A percentile compares a stretch with the other conserved stretches of the same genome.
Evolutionary conservation across 1,140 invertebrate species (phyloP).

Genomic region (Bombus waltoni): DNA sequence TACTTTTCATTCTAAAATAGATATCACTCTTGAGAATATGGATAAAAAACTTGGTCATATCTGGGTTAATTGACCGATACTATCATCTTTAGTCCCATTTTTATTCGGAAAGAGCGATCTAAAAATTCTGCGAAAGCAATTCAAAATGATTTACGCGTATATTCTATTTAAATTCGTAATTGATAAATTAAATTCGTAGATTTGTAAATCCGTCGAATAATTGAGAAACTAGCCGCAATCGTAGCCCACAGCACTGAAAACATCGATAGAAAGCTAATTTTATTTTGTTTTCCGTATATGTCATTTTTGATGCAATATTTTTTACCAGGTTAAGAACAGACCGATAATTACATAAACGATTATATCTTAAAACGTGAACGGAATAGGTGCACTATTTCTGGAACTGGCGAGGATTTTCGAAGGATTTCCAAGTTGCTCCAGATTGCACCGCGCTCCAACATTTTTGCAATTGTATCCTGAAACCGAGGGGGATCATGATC

Average conservation of each 20-base stretch:
- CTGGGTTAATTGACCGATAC: no score
- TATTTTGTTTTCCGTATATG: slow-evolving; percentile 5
- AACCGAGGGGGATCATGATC: slow-evolving; percentile 17
- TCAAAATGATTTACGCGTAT: not conserved
- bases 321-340: not conserved
- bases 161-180: no score
- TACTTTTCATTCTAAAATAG: not conserved
- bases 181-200: no score
- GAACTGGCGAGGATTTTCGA: slow-evolving; percentile 43
- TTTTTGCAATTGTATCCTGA: slow-evolving; percentile 37
- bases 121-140: no score
- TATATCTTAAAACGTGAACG: not conserved
- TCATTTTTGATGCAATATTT: not conserved
- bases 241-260: not conserved
- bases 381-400: not conserved
- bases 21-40: no score
- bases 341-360: not conserved
- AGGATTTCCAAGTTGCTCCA: slow-evolving; percentile 37
- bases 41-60: no score
- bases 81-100: no score
- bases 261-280: not conserved
- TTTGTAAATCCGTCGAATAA: not conserved
- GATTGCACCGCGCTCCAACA: not conserved
- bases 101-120: no score
- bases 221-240: not conserved